These are phyloP conservation scores for Lasius fuliginosus DNA, from an alignment of 2,888 invertebrate species.

Conservation along the genomic window DNA sequence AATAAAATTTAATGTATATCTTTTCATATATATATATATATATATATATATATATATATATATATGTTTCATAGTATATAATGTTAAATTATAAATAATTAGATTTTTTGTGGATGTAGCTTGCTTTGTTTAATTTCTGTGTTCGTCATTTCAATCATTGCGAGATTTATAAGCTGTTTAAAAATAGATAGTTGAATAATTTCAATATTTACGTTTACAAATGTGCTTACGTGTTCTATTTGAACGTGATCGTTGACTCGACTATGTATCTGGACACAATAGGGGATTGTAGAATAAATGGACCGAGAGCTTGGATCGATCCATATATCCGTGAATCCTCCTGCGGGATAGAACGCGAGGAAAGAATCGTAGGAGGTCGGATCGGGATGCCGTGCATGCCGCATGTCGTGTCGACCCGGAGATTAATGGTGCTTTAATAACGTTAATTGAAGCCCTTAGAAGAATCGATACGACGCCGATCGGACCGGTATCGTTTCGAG, in stretches of 20 bases:
- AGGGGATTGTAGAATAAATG: slow-evolving; percentile 62
- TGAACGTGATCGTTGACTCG: not conserved
- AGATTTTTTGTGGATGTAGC: not conserved
- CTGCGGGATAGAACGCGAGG: slow-evolving; percentile 56
- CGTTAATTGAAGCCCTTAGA: slow-evolving; percentile 86
- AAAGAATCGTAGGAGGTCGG: slow-evolving; percentile 67
- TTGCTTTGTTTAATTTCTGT: not conserved
- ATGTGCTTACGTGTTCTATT: not conserved
- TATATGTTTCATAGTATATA: not conserved
- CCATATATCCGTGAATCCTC: slow-evolving; percentile 58
- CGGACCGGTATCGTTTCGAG: slow-evolving; percentile 83
- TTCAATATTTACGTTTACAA: not conserved
- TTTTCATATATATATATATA: no score
- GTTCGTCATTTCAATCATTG: not conserved
- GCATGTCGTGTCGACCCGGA: slow-evolving; percentile 77
- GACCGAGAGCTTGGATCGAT: slow-evolving; percentile 41
- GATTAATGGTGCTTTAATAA: slow-evolving; percentile 86
- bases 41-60: no score
- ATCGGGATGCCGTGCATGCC: slow-evolving; percentile 80
- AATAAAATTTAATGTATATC: not conserved
- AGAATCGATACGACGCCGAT: slow-evolving; percentile 84
- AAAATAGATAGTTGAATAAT: not conserved
- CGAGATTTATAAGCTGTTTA: not conserved
- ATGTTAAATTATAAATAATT: not conserved
- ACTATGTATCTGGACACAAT: slow-evolving; percentile 56